A percentile compares a stretch with the other conserved stretches of the same genome.
These are phyloP conservation scores for Cyrtodaria siliqua DNA, from an alignment of 2,888 invertebrate species.

Conservation along the genomic window DNA sequence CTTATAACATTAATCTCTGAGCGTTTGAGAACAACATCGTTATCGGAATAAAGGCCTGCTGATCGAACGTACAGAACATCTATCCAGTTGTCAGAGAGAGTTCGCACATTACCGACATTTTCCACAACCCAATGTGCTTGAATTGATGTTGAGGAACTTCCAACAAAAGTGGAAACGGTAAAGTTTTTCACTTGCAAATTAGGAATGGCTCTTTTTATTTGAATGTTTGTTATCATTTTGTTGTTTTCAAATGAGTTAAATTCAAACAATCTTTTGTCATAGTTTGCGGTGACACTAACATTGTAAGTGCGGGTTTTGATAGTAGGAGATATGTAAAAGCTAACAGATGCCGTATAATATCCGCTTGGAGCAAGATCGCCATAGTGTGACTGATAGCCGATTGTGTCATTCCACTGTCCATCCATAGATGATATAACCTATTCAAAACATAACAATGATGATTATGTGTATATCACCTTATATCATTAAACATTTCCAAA, in stretches of 20 bases:
- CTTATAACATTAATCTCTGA: too few species aligned
- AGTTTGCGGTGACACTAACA: conserved; percentile 13
- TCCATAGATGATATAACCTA: neutral
- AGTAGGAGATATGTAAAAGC: conserved; percentile 16
- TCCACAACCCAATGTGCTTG: neutral
- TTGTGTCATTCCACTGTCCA: neutral
- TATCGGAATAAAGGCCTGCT: neutral
- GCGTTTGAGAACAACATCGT: too few species aligned
- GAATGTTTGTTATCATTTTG: neutral
- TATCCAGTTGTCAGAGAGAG: conserved; percentile 11
- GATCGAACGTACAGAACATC: conserved; percentile 19
- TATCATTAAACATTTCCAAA: too few species aligned
- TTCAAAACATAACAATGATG: too few species aligned
- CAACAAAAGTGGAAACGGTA: neutral
- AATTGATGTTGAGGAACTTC: neutral
- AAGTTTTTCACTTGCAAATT: neutral
- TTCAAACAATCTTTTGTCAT: conserved; percentile 21
- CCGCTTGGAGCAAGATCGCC: neutral
- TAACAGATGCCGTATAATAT: neutral
- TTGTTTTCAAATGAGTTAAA: conserved; percentile 17
- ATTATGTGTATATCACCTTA: too few species aligned
- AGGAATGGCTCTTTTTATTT: neutral
- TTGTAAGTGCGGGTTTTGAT: conserved; percentile 29
- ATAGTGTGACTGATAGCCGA: neutral
- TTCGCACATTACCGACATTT: conserved; percentile 20